Percentiles rank a stretch among this genome's conserved stretches.
phyloP scores from a whole-genome alignment of 2,797 vertebrate species.

The Diplodus puntazzo region DNA sequence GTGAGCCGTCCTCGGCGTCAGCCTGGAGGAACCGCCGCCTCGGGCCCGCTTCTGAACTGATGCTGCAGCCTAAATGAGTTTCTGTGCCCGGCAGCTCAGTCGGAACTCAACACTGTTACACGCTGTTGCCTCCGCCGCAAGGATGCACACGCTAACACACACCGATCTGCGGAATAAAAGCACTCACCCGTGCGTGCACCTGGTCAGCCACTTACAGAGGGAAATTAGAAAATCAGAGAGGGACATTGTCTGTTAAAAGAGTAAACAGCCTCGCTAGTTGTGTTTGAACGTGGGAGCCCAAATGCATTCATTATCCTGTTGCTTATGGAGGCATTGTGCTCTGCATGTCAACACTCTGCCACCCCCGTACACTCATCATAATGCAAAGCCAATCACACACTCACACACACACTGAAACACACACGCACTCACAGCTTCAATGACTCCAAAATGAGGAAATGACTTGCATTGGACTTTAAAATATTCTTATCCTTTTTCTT shows the following conservation, averaged over 20 bases:
- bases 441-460: conserved; percentile 64
- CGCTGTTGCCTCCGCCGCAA: conserved; percentile 10
- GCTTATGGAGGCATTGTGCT: conserved; percentile 75
- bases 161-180: conserved; percentile 19
- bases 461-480: conserved; percentile 62
- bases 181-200: conserved; percentile 38
- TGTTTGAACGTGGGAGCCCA: conserved; percentile 70
- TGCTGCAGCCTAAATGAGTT: conserved; percentile 75
- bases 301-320: conserved; percentile 78
- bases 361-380: conserved; percentile 74
- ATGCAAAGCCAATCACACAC: conserved; percentile 73
- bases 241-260: conserved; percentile 59
- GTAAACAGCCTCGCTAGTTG: conserved; percentile 65
- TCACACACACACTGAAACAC: conserved; percentile 19
- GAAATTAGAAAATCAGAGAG: conserved; percentile 70
- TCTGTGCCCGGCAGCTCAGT: conserved; percentile 68
- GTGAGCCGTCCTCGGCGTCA: conserved; percentile 48
- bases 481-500: conserved; percentile 57
- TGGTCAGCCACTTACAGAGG: conserved; percentile 50
- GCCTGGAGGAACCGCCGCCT: conserved; percentile 69
- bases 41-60: conserved; percentile 65
- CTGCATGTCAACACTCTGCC: conserved; percentile 77
- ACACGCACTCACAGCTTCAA: conserved; percentile 37
- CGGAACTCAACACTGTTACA: conserved; percentile 46
- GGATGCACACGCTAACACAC: neutral